Evolutionary conservation across 2,113 vertebrate genomes (phyloP), one percentile per base, ranked within the genome.

Genomic region (Bothrops jararaca): DNA sequence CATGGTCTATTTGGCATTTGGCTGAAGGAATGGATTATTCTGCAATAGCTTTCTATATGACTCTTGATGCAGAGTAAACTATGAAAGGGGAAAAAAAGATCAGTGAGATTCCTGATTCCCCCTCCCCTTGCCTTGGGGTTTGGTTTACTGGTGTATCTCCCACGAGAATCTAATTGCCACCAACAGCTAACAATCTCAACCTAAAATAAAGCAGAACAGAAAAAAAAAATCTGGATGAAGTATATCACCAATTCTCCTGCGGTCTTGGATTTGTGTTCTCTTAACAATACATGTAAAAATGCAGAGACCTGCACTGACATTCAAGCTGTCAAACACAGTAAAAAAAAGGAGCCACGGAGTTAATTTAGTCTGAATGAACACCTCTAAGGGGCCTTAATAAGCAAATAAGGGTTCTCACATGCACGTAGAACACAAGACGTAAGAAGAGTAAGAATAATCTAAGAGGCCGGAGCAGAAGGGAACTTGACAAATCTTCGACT

Each of bases 241-340:
- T 39, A 39, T 8, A 80, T 80, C 34, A 80, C 34, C 34, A 42
- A 22, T 39, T 98, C 97, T 97, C 96, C 95, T 98, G 98, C 97
- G 95, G 97, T 98, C 97, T 39, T 96, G 97, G 97, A 96, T 96
- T 97, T 95, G 97, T 96, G 97, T 39, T 97, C 97, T 97, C 97
- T 96, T 97, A 97, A 98, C 96, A 95, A 97, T 95, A 98, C 97
- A 97, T 96, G 95, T 92, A 96, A 96, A 96, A 97, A 98, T 95
- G 97, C 97, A 96, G 96, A 96, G 95, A 95, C 97, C 86, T 91
- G 96, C 95, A 94, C 94, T 95, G 97, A 98, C 97, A 97, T 98
- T 98, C 97, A 97, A 97, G 97, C 96, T 97, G 98, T 98, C 98
- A 97, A 97, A 91, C 96, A 93, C 96, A 95, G 96, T 96, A 92